A percentile compares a stretch with the other conserved stretches of the same genome.
Conservation (phyloP, 2,888 invertebrate species). For the Drosophila kambysellisi region DNA sequence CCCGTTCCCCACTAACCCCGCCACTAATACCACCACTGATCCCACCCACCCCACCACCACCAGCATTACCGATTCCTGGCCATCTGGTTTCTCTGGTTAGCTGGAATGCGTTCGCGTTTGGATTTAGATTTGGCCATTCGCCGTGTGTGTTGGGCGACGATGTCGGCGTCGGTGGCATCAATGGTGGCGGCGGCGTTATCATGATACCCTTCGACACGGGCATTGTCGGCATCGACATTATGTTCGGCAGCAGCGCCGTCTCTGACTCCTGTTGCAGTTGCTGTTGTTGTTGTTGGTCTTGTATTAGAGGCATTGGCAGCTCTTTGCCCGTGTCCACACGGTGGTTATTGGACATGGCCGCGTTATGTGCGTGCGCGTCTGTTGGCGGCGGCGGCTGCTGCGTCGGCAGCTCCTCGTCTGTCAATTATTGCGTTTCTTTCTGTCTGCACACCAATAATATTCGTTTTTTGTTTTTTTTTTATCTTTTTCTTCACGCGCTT, state of each 20-base stretch:
- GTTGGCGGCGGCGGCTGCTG: conserved; percentile 2
- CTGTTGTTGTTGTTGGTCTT: conserved; percentile 18
- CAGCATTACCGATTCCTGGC: conserved; percentile 2
- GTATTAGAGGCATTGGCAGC: conserved; percentile 44
- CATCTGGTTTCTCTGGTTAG: conserved; percentile 65
- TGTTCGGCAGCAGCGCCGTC: conserved; percentile 66
- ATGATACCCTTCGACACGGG: conserved; percentile 71
- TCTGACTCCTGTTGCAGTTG: conserved; percentile 11
- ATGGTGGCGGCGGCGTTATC: conserved; percentile 73
- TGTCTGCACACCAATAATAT: conserved; percentile 21
- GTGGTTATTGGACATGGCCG: conserved; percentile 72
- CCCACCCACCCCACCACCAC: background rate
- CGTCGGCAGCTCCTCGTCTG: conserved; percentile 7
- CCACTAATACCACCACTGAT: conserved; percentile 29
- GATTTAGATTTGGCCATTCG: conserved; percentile 82
- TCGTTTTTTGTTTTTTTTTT: conserved; percentile 25
- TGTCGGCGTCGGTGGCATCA: conserved; percentile 72
- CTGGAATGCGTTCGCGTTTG: conserved; percentile 80
- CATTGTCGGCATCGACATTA: conserved; percentile 56
- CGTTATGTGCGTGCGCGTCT: conserved; percentile 21
- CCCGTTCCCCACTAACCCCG: conserved; percentile 52
- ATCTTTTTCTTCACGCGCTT: conserved; percentile 65
- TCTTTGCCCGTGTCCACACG: conserved; percentile 71
- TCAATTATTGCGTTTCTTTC: conserved; percentile 39
- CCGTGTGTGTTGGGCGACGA: conserved; percentile 78